Conservation (phyloP, 2,113 vertebrate species). For the Cinclus mexicanus region DNA sequence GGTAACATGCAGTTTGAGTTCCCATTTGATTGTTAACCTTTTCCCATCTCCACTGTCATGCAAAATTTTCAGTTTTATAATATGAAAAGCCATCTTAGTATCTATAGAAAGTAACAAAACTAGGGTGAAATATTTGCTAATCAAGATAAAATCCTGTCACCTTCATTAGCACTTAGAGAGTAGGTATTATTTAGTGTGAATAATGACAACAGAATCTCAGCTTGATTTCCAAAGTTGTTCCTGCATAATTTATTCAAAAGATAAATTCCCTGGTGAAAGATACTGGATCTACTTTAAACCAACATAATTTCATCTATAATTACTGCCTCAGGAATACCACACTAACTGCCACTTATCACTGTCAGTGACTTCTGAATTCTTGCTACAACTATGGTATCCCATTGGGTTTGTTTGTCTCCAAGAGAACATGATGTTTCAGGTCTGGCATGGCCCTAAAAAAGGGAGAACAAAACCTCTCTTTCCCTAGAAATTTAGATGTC, state of each 20-base stretch:
- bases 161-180: neutral
- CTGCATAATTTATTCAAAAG: constrained; percentile 47
- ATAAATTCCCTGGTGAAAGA: constrained; percentile 51
- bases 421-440: constrained; percentile 15
- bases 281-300: constrained; percentile 45
- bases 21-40: neutral
- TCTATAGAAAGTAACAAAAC: neutral
- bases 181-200: constrained; percentile 27
- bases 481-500: neutral
- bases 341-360: constrained; percentile 51
- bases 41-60: neutral
- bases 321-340: constrained; percentile 15
- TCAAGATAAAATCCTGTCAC: neutral
- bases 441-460: neutral
- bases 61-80: neutral
- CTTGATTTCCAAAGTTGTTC: constrained; percentile 40
- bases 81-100: neutral
- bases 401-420: constrained; percentile 41
- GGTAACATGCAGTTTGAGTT: neutral
- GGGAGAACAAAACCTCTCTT: neutral
- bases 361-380: constrained; percentile 3
- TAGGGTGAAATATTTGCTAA: neutral
- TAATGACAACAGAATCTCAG: constrained; percentile 33
- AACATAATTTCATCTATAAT: constrained; percentile 47
- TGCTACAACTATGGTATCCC: constrained; percentile 1